Percentiles rank a stretch among this genome's conserved stretches.
These are phyloP conservation scores for Macrotis lagotis DNA, from an alignment of 2,113 vertebrate genomes.

Conservation along the genomic window DNA sequence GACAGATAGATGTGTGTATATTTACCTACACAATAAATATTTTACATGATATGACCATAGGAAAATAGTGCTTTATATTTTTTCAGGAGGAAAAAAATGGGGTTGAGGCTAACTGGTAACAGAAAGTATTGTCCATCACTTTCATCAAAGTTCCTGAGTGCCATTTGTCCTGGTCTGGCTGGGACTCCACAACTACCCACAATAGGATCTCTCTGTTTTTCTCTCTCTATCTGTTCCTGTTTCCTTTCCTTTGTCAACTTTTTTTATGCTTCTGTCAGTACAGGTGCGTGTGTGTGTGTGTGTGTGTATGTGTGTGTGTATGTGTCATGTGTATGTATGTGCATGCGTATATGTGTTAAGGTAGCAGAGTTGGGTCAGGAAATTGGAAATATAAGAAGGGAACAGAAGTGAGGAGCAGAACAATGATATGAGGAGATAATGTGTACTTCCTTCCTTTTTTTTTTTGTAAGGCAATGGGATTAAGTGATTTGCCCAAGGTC, in stretches of 20 bases:
- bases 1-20: not conserved
- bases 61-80: not conserved
- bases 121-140: not conserved
- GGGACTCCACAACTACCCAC: not conserved
- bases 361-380: not conserved
- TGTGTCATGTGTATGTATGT: too few species aligned
- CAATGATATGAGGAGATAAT: not conserved
- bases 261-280: not conserved
- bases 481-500: too few species aligned
- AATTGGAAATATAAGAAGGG: not conserved
- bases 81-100: not conserved
- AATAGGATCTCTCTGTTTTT: not conserved
- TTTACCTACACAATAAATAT: not conserved
- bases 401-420: not conserved
- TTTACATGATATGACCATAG: not conserved
- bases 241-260: constrained; percentile 25
- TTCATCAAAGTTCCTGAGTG: not conserved
- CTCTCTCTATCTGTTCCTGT: not conserved
- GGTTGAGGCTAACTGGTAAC: not conserved
- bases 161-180: not conserved
- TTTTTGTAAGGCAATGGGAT: too few species aligned
- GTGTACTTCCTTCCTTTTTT: too few species aligned
- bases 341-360: too few species aligned
- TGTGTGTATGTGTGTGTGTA: too few species aligned
- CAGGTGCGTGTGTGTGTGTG: not conserved